phyloP scores from a whole-genome alignment of 2,113 vertebrate genomes.

The Gymnobelideus leadbeateri region DNA sequence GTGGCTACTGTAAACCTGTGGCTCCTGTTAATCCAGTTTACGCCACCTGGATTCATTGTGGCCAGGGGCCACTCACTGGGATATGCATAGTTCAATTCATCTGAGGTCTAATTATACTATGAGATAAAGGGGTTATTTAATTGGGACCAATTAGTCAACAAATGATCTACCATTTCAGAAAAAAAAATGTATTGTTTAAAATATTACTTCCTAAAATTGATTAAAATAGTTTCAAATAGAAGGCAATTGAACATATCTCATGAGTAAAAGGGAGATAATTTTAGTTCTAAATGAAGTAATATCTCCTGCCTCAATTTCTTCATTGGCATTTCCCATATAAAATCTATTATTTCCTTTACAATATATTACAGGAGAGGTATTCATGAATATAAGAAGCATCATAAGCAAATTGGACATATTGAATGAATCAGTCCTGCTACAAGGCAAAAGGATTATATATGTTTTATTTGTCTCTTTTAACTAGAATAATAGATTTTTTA shows the following conservation, averaged over 20 bases:
- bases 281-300: slow-evolving; percentile 27
- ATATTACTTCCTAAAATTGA: slow-evolving; percentile 26
- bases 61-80: not conserved
- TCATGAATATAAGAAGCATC: not conserved
- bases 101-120: not conserved
- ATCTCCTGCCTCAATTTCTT: not conserved
- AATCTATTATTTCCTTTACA: slow-evolving; percentile 41
- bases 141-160: slow-evolving; percentile 58
- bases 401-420: not conserved
- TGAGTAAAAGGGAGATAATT: slow-evolving; percentile 2
- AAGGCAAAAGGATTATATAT: not conserved
- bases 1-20: not conserved
- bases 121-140: slow-evolving; percentile 29
- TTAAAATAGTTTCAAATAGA: slow-evolving; percentile 56
- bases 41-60: not conserved
- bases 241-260: slow-evolving; percentile 48
- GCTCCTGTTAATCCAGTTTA: not conserved
- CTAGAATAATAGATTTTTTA: not conserved
- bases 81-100: not conserved
- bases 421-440: not conserved
- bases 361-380: not conserved
- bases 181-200: slow-evolving; percentile 42
- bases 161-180: slow-evolving; percentile 48
- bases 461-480: not conserved
- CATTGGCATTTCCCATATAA: slow-evolving; percentile 5